Percentiles rank a stretch among this genome's conserved stretches.
phyloP scores from a whole-genome alignment of 2,113 vertebrate species.

The Etheostoma cragini region DNA sequence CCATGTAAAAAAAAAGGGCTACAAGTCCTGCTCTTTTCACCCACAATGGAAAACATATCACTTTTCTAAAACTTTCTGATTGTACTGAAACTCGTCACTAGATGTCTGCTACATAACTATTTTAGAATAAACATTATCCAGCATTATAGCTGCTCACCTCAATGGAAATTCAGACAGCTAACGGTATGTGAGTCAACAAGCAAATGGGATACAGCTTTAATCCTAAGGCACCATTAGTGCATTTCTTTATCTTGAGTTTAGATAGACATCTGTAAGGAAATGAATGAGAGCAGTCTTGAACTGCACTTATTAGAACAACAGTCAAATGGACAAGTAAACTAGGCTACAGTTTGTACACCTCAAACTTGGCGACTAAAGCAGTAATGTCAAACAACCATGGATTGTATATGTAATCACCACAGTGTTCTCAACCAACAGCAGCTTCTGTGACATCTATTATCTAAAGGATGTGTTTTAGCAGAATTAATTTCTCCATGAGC shows the following conservation, averaged over 20 bases:
- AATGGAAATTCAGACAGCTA: not conserved
- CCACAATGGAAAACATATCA: not conserved
- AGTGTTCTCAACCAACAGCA: not conserved
- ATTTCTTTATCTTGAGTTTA: conserved; percentile 6
- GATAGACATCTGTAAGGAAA: conserved; percentile 1
- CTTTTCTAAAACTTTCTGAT: not conserved
- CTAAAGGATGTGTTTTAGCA: conserved; percentile 2
- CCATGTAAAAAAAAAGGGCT: not conserved
- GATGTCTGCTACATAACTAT: not conserved
- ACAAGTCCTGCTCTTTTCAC: not conserved
- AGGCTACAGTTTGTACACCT: not conserved
- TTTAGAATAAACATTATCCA: conserved; percentile 20
- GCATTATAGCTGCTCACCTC: conserved; percentile 2
- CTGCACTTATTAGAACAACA: not conserved
- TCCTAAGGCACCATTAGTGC: not conserved
- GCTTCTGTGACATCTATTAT: not conserved
- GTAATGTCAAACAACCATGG: not conserved
- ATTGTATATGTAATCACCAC: not conserved
- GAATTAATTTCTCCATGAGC: not conserved
- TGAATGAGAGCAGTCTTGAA: not conserved
- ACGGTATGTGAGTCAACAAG: conserved; percentile 14
- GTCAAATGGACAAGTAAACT: not conserved
- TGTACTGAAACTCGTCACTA: not conserved
- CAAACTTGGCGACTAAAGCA: not conserved
- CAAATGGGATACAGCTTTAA: conserved; percentile 18